These are phyloP conservation scores for Rhincodon typus DNA, from an alignment of 2,797 vertebrate genomes.

Conservation along the genomic window DNA sequence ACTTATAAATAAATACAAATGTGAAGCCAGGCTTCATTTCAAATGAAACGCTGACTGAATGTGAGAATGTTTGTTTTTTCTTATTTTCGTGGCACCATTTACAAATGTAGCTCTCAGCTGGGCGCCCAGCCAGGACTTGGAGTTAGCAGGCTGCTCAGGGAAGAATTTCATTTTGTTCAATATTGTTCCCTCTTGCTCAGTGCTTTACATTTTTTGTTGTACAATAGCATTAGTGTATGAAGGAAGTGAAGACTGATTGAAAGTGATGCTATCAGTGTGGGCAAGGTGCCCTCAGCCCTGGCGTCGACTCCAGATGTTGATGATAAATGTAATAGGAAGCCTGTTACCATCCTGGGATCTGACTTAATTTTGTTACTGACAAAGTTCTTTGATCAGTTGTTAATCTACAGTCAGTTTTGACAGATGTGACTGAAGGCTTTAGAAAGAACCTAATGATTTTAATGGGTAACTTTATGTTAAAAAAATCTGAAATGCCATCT, in stretches of 20 bases:
- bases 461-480: slow-evolving; percentile 10
- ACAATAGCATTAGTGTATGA: background rate
- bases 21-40: background rate
- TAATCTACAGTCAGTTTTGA: slow-evolving; percentile 42
- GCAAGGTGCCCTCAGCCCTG: background rate
- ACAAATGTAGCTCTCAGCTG: background rate
- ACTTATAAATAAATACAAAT: background rate
- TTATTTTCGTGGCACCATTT: background rate
- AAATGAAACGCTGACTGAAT: background rate
- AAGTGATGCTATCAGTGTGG: background rate
- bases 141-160: background rate
- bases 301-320: background rate
- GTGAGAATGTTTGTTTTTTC: background rate
- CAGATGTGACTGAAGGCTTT: slow-evolving; percentile 37
- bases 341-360: background rate
- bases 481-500: background rate
- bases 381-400: slow-evolving; percentile 42
- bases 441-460: slow-evolving; percentile 40
- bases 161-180: background rate
- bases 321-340: background rate
- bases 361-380: slow-evolving; percentile 34
- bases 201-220: background rate
- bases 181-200: background rate
- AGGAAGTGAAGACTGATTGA: background rate
- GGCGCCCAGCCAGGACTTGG: background rate